phyloP scores from a whole-genome alignment of 2,113 vertebrate species.

The Syngnathus typhle region DNA sequence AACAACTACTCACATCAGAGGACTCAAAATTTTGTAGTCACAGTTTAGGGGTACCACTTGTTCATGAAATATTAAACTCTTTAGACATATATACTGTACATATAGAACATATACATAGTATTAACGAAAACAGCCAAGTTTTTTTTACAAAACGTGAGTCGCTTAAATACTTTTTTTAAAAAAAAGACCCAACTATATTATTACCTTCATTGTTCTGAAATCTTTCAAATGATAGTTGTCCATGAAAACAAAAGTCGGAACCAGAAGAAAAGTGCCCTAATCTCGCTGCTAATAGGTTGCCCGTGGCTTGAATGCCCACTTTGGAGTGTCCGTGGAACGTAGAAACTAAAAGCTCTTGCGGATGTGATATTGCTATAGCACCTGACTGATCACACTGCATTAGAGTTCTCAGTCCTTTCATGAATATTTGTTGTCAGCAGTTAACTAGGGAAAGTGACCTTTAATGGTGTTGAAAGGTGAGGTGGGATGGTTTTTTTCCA shows the following conservation, averaged over 20 bases:
- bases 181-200: too few species aligned
- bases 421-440: conserved; percentile 16
- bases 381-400: conserved; percentile 35
- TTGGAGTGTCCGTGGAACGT: conserved; percentile 26
- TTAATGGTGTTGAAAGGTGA: conserved; percentile 24
- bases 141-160: conserved; percentile 27
- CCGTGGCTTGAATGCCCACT: conserved; percentile 46
- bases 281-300: conserved; percentile 47
- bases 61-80: conserved; percentile 81
- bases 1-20: conserved; percentile 78
- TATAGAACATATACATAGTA: conserved; percentile 28
- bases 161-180: conserved; percentile 68
- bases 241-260: conserved; percentile 71
- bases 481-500: conserved; percentile 19
- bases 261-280: conserved; percentile 71
- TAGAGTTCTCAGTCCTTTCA: conserved; percentile 37
- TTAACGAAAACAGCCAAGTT: not conserved
- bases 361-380: conserved; percentile 45
- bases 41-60: conserved; percentile 82
- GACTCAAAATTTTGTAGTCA: conserved; percentile 80
- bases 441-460: conserved; percentile 34
- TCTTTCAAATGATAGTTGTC: conserved; percentile 74
- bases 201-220: conserved; percentile 24
- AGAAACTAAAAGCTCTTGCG: not conserved
- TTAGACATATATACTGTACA: conserved; percentile 38